phyloP scores from a whole-genome alignment of 2,888 invertebrate genomes.

The Torymus texanus region DNA sequence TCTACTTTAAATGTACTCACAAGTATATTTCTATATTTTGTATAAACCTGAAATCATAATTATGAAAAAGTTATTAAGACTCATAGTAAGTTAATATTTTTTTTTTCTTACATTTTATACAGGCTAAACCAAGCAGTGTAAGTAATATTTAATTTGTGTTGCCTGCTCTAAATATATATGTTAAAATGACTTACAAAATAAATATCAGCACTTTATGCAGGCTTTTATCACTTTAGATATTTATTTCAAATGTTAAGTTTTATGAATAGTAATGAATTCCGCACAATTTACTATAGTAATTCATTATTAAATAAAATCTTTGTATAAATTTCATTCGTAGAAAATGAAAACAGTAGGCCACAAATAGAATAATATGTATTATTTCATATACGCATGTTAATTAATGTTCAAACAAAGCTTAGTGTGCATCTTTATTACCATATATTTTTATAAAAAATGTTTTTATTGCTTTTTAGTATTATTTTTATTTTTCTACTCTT shows the following conservation, averaged over 20 bases:
- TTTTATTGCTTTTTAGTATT: not conserved
- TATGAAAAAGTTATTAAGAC: not conserved
- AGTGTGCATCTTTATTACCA: not conserved
- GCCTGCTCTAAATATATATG: slow-evolving; percentile 55
- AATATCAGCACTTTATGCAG: slow-evolving; percentile 23
- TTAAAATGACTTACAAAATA: slow-evolving; percentile 26
- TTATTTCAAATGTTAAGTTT: slow-evolving; percentile 26
- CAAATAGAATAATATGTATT: not conserved
- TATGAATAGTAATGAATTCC: not conserved
- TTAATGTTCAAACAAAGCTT: slow-evolving; percentile 17
- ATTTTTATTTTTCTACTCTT: no score
- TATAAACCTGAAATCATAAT: no score
- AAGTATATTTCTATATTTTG: no score
- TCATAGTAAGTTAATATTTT: slow-evolving; percentile 49
- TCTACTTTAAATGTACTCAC: no score
- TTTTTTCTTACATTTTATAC: slow-evolving; percentile 68
- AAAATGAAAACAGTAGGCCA: not conserved
- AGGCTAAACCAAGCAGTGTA: slow-evolving; percentile 81
- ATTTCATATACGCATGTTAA: slow-evolving; percentile 22
- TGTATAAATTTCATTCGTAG: not conserved
- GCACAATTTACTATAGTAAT: slow-evolving; percentile 7
- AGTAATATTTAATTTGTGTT: slow-evolving; percentile 73
- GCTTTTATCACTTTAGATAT: slow-evolving; percentile 28
- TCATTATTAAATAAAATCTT: not conserved
- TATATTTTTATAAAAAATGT: not conserved